Base-by-base conservation (phyloP, 2,797 vertebrate species). In the Pipistrellus nathusii region DNA sequence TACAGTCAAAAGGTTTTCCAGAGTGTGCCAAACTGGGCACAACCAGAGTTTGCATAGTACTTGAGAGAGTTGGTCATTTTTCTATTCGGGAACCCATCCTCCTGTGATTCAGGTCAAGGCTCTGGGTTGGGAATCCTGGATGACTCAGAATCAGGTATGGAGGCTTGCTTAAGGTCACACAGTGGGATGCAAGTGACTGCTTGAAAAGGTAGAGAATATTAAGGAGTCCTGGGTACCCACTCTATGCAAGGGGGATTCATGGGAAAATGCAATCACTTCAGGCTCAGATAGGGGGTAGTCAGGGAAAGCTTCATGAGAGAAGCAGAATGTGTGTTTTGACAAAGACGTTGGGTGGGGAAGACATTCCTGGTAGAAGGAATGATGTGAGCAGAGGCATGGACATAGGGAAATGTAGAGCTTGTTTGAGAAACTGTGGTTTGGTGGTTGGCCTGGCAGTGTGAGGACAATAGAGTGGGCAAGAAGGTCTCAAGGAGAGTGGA, bases 21-120 rank as follows among this genome's bases (percentile, higher is more conserved):
- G 44, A 30, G 30, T 80, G 10, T 77, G 32, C 48, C 81, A 87
- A 80, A 76, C 17, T 72, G 41, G 75, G n/a, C 51, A 88, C 10
- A 87, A 59, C 5, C 88, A 77, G 57, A 81, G n/a, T 44, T 83
- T 48, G 35, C 85, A 80, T 11, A 32, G 44, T 66, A 35, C 15
- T 51, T 81, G 69, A 57, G 46, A 82, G 30, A 88, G 62, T 62
- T 69, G 53, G 44, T 88, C 78, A 72, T 62, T 35, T 35, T 94
- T 92, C 66, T 27, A 73, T 77, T 94, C 46, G 71, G 48, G 48
- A 62, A 76, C 32, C 38, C 46, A 7, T 62, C 75, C 32, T 32
- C 20, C 51, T 69, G 53, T 81, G 51, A 95, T 41, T 93, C 71
- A 59, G n/a, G 38, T 94, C 81, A 90, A 85, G 57, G 32, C 6